A percentile compares a stretch with the other conserved stretches of the same genome.
phyloP scores from a whole-genome alignment of 1,140 invertebrate genomes.

The Drosophila bipectinata region DNA sequence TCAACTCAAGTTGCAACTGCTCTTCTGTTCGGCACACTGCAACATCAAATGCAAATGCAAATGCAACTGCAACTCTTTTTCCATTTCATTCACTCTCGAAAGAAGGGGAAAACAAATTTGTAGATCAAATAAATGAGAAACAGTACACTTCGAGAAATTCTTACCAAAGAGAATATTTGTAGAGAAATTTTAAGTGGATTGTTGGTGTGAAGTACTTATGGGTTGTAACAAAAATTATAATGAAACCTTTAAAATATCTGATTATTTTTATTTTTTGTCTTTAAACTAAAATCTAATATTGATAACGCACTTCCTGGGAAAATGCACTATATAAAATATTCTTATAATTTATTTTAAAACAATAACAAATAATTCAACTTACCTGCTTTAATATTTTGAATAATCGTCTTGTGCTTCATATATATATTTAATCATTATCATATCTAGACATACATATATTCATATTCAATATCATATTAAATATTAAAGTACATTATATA shows the following conservation, averaged over 20 bases:
- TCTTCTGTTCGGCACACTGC: slow-evolving; percentile 9
- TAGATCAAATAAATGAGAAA: not conserved
- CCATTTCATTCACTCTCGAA: slow-evolving; percentile 67
- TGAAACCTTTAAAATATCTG: too few relatives aligned
- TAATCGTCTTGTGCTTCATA: not conserved
- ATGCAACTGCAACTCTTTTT: slow-evolving; percentile 64
- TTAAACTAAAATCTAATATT: too few relatives aligned
- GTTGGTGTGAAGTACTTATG: too few relatives aligned
- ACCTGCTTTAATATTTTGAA: not conserved
- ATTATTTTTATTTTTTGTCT: too few relatives aligned
- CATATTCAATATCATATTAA: too few relatives aligned
- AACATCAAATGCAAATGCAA: slow-evolving; percentile 29
- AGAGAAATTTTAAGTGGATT: too few relatives aligned
- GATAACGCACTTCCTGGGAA: too few relatives aligned
- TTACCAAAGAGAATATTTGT: not conserved
- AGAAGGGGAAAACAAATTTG: slow-evolving; percentile 41
- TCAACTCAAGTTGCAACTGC: slow-evolving; percentile 27
- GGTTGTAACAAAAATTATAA: too few relatives aligned
- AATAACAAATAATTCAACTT: too few relatives aligned
- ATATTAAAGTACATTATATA: too few relatives aligned
- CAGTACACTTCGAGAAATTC: not conserved
- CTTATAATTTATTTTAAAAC: not conserved
- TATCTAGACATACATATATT: too few relatives aligned
- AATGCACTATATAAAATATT: not conserved
- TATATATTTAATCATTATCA: not conserved